Base-by-base conservation (phyloP, 2,113 vertebrate species). In the Zeus faber region DNA sequence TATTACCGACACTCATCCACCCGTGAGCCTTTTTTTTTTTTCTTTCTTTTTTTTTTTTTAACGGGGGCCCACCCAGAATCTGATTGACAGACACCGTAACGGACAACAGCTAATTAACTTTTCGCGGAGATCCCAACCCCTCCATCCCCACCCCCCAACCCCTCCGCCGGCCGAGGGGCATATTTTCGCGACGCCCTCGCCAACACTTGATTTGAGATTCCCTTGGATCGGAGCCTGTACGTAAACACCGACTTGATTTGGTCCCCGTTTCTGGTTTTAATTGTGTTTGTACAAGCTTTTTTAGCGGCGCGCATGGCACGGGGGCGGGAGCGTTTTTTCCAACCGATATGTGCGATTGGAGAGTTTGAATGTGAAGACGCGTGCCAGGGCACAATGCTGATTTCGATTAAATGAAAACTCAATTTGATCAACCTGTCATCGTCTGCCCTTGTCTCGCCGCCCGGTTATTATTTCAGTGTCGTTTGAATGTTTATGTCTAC, bases 221-320 rank as follows among this genome's bases (percentile, higher is more conserved):
- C 54, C n/a, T n/a, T 79, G 72, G 77, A 84, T 67, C 57, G 54
- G 70, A 69, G 76, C 70, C 61, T 76, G 46, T 57, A 11, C 48
- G 57, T 81, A 77, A 80, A 83, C 78, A 76, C 41, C 33, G 76
- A 43, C 49, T 75, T 81, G 70, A 81, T 79, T 79, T 67, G 25
- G 58, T 65, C 49, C 56, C 3, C 49, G 51, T 66, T 75, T 67
- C 65, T 57, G 49, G 60, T 70, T 80, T 66, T 73, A 78, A 75
- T 77, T 75, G 74, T 75, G 64, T 81, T 84, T 86, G 57, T 57
- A 50, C 49, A 78, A 77, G 67, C 51, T 11, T 49, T 18, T 5
- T 29, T 14, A 14, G 68, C 66, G 46, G 54, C 62, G 59, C 61
- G 49, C 56, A 27, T 31, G 45, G 33, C 66, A 49, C 29, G n/a